Percentiles rank a stretch among this genome's conserved stretches.
These are phyloP conservation scores for Embidobia sp. DNA, from an alignment of 2,888 invertebrate genomes.

Conservation along the genomic window DNA sequence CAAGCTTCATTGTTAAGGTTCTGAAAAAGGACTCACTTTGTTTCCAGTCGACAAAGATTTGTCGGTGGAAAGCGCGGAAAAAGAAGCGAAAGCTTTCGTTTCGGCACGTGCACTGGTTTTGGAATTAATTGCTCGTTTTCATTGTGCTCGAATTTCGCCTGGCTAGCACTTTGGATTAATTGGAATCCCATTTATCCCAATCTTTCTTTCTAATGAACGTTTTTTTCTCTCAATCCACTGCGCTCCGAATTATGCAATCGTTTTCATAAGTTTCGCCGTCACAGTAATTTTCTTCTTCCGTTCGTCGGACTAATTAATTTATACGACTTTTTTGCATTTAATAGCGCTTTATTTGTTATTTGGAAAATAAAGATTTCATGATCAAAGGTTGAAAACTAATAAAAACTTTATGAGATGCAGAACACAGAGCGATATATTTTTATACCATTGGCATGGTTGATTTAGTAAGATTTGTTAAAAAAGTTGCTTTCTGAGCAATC, in stretches of 20 bases:
- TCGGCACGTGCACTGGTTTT: slow-evolving; percentile 64
- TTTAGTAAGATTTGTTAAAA: too few relatives aligned
- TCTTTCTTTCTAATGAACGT: slow-evolving; percentile 56
- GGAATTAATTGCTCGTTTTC: slow-evolving; percentile 73
- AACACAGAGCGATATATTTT: too few relatives aligned
- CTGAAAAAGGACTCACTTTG: slow-evolving; percentile 27
- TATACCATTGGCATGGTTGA: too few relatives aligned
- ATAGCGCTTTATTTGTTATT: too few relatives aligned
- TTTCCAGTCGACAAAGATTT: slow-evolving; percentile 66
- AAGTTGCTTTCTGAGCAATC: too few relatives aligned
- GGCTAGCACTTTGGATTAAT: slow-evolving; percentile 62
- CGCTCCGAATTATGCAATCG: slow-evolving; percentile 25
- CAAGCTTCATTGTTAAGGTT: slow-evolving; percentile 33
- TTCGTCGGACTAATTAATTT: slow-evolving; percentile 6
- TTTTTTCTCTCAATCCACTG: slow-evolving; percentile 15
- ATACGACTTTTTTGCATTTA: too few relatives aligned
- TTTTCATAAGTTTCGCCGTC: slow-evolving; percentile 28
- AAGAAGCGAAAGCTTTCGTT: slow-evolving; percentile 61
- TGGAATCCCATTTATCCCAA: slow-evolving; percentile 58
- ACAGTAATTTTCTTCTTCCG: slow-evolving; percentile 23
- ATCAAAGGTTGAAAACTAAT: too few relatives aligned
- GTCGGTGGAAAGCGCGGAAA: slow-evolving; percentile 56
- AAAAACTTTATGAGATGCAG: too few relatives aligned
- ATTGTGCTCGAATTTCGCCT: slow-evolving; percentile 64
- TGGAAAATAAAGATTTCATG: too few relatives aligned